Conservation (phyloP, 2,888 invertebrate genomes). For the Troglohyphantes excavatus region DNA sequence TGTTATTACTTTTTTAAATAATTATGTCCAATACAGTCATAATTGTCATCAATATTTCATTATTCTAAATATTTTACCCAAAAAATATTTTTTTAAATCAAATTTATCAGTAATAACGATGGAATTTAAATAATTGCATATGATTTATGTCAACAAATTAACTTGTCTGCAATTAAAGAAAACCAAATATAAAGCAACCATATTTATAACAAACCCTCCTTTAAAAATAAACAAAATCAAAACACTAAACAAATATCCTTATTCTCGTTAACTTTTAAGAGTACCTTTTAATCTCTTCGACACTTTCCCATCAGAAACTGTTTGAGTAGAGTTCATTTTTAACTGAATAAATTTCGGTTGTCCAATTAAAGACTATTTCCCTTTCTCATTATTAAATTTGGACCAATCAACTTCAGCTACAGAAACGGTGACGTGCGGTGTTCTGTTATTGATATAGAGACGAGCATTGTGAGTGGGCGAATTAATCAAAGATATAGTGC, state of each 20-base stretch:
- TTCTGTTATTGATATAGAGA: constrained; percentile 36
- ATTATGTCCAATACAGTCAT: too few species aligned
- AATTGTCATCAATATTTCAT: too few species aligned
- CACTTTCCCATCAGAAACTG: constrained; percentile 13
- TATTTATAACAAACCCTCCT: too few species aligned
- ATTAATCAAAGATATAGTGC: constrained; percentile 57
- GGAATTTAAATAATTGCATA: too few species aligned
- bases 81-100: too few species aligned
- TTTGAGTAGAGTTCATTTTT: constrained; percentile 40
- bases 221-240: background rate
- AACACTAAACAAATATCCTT: constrained; percentile 2
- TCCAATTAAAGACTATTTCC: constrained; percentile 49
- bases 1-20: too few species aligned
- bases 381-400: constrained; percentile 65
- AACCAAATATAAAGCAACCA: too few species aligned
- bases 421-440: background rate
- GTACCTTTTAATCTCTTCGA: constrained; percentile 13
- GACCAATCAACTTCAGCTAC: constrained; percentile 30
- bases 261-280: background rate
- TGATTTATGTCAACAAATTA: too few species aligned
- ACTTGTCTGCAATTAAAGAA: too few species aligned
- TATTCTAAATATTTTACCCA: too few species aligned
- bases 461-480: constrained; percentile 25
- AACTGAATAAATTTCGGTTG: constrained; percentile 39
- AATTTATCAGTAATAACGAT: too few species aligned